phyloP scores from a whole-genome alignment of 2,888 invertebrate species.

The Lithosia quadra region DNA sequence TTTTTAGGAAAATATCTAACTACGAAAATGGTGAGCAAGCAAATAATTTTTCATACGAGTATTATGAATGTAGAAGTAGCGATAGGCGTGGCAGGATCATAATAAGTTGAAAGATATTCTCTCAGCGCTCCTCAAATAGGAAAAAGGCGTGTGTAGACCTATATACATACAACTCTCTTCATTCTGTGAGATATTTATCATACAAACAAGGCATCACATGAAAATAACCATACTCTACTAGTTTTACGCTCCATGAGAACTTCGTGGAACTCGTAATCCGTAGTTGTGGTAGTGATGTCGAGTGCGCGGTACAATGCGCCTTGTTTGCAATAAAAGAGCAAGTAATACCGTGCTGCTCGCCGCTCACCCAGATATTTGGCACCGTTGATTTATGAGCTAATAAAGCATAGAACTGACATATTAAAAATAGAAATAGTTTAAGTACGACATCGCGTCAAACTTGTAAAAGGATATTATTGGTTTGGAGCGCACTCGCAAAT shows the following conservation, averaged over 20 bases:
- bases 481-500: no score
- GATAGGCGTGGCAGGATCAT: no score
- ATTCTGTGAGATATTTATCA: background rate
- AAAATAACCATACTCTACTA: background rate
- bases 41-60: no score
- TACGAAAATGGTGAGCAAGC: no score
- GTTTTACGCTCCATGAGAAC: background rate
- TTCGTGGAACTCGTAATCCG: constrained; percentile 13
- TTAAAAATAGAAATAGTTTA: background rate
- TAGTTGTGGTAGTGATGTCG: constrained; percentile 39
- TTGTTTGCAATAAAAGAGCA: constrained; percentile 46
- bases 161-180: background rate
- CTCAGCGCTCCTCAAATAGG: no score
- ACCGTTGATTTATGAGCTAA: constrained; percentile 4
- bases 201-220: background rate
- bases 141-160: no score
- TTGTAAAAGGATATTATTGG: no score
- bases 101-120: no score
- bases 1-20: no score
- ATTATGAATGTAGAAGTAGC: no score
- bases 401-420: background rate
- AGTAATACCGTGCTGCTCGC: constrained; percentile 33
- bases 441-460: no score
- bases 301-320: constrained; percentile 33
- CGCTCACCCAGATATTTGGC: constrained; percentile 40